A percentile compares a stretch with the other conserved stretches of the same genome.
Evolutionary conservation across 2,888 invertebrate species (phyloP).

Genomic region (Eurois occulta): DNA sequence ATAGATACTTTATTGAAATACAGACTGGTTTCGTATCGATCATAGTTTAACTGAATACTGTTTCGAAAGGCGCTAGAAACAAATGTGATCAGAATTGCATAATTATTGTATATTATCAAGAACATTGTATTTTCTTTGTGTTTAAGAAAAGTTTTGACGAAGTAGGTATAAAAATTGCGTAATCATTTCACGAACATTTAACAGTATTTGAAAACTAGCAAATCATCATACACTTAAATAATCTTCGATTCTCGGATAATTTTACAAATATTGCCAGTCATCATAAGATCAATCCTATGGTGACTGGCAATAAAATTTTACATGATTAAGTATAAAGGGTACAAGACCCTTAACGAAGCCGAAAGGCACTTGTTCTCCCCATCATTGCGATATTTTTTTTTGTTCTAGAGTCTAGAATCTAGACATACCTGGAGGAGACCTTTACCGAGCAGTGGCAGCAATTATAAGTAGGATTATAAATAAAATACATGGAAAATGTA

Average conservation of each 20-base stretch:
- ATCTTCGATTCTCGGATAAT: background rate
- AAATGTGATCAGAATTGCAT: background rate
- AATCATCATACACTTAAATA: background rate
- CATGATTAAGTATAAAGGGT: background rate
- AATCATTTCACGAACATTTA: slow-evolving; percentile 3
- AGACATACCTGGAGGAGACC: too few species aligned
- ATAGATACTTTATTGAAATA: background rate
- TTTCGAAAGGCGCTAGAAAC: background rate
- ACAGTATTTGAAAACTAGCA: slow-evolving; percentile 3
- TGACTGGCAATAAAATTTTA: slow-evolving; percentile 1
- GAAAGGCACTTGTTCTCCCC: too few species aligned
- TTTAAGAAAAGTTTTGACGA: background rate
- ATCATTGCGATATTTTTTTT: too few species aligned
- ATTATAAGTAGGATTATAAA: too few species aligned
- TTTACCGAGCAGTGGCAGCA: too few species aligned
- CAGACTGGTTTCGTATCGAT: background rate
- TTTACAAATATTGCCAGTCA: slow-evolving; percentile 15
- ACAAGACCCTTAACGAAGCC: too few species aligned
- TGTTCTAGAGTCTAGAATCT: too few species aligned
- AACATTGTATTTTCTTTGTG: background rate
- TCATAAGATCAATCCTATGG: background rate
- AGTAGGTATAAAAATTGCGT: background rate
- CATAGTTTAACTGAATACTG: background rate
- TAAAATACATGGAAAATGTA: too few species aligned
- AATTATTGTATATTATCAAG: background rate